Base-by-base conservation (phyloP, 1,140 invertebrate genomes). In the Heliothis virescens region DNA sequence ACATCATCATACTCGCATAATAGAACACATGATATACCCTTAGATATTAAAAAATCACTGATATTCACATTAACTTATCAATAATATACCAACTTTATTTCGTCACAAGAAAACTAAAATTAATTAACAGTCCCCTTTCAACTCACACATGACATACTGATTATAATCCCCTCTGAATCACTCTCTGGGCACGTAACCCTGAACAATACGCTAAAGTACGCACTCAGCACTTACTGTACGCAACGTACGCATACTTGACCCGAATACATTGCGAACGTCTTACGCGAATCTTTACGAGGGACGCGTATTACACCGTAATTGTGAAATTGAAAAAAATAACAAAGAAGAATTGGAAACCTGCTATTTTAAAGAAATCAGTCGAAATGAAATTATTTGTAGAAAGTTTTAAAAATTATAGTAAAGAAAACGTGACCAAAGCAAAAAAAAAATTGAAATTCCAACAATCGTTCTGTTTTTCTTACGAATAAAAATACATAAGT, bases 251-350 rank as follows among this genome's bases (percentile, higher is more conserved):
- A 52, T 53, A 69, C 65, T 69, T 69, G 65, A 69, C 65, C 65
- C 21, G 48, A 69, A 69, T 69, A 50, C 65, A 69, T 52, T 52
- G 65, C 65, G 65, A 69, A 50, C 65, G 15, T 69, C 65, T 69
- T 69, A 48, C 65, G 47, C 65, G 62, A 65, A 52, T 69, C 48
- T 52, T 69, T 69, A 26, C 2, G n/a, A 69, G 21, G 13, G 16
- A 13, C 11, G 2, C 4, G 11, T 69, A 48, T 52, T n/a, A 69
- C 65, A 65, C 65, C 47, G 48, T 69, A 41, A 5, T n/a, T n/a
- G 3, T 10, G 10, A 4, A 18, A 47, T 41, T 65, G 1, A 12
- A 10, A 63, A 41, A 63, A 41, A 9, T 16, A 34, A 62, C 15
- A 57, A 5, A 7, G 3, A 34, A 3, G 34, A 34, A 7, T 34